phyloP scores from a whole-genome alignment of 2,888 invertebrate species.

The Deilephila porcellus region DNA sequence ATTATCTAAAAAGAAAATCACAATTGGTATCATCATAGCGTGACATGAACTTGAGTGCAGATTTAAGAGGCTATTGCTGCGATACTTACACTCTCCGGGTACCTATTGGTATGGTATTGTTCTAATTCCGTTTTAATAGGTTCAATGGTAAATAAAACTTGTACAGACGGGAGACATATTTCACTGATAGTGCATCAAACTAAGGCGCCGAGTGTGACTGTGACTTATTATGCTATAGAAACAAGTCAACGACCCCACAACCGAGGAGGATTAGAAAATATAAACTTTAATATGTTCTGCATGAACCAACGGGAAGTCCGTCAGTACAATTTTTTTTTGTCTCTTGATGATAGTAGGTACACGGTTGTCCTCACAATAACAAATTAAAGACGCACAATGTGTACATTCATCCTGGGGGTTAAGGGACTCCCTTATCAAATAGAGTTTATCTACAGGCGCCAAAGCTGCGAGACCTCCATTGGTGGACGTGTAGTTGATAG shows the following conservation, averaged over 20 bases:
- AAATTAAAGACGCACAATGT: not conserved
- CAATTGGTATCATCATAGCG: not conserved
- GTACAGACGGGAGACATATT: constrained; percentile 53
- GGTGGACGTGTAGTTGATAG: constrained; percentile 41
- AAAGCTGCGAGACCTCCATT: constrained; percentile 43
- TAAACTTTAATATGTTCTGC: constrained; percentile 61
- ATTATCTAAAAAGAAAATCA: no score
- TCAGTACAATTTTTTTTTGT: not conserved
- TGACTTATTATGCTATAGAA: constrained; percentile 58
- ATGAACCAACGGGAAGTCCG: constrained; percentile 28
- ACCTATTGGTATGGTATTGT: not conserved
- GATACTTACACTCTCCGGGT: not conserved
- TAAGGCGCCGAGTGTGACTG: constrained; percentile 65
- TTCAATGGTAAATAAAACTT: not conserved
- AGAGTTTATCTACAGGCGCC: constrained; percentile 44
- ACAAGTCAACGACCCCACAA: constrained; percentile 74
- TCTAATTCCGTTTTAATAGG: not conserved
- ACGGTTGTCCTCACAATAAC: not conserved
- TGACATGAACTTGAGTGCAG: not conserved
- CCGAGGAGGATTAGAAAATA: constrained; percentile 65
- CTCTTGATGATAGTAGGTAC: not conserved
- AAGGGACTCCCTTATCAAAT: constrained; percentile 42
- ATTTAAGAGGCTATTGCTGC: not conserved
- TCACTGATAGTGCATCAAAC: constrained; percentile 57
- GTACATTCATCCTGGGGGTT: constrained; percentile 12